A percentile compares a stretch with the other conserved stretches of the same genome.
phyloP scores from a whole-genome alignment of 2,797 vertebrate genomes.

The Antennarius maculatus region DNA sequence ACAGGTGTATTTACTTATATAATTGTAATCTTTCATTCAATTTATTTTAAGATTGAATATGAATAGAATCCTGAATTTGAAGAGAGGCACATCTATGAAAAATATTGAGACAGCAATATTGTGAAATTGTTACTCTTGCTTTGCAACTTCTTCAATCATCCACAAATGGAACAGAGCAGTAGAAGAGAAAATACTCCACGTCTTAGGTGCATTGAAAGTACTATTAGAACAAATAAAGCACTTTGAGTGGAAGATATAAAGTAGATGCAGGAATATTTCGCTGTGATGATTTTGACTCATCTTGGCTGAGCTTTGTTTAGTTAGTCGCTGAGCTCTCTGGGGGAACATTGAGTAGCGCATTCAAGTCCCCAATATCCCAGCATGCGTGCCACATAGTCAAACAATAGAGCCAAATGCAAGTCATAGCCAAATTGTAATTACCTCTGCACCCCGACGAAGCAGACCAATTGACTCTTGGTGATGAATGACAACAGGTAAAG shows the following conservation, averaged over 20 bases:
- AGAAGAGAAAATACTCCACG: constrained; percentile 57
- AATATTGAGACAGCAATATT: constrained; percentile 76
- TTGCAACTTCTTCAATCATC: constrained; percentile 66
- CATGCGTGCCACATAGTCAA: constrained; percentile 48
- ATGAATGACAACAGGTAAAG: constrained; percentile 78
- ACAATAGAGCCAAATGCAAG: constrained; percentile 71
- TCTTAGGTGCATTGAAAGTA: constrained; percentile 51
- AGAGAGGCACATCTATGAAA: constrained; percentile 73
- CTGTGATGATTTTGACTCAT: constrained; percentile 53
- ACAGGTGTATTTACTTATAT: constrained; percentile 85
- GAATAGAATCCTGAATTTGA: constrained; percentile 78
- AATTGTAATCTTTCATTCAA: constrained; percentile 81
- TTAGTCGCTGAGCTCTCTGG: constrained; percentile 57
- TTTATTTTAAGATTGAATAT: constrained; percentile 84
- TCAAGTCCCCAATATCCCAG: constrained; percentile 63
- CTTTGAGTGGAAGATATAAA: constrained; percentile 55
- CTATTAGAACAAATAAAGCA: constrained; percentile 50
- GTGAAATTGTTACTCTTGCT: constrained; percentile 68
- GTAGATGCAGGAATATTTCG: constrained; percentile 41
- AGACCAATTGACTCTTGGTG: constrained; percentile 74
- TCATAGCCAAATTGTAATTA: constrained; percentile 79
- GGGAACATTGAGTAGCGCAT: constrained; percentile 62
- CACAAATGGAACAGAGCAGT: constrained; percentile 50
- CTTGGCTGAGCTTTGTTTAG: constrained; percentile 69
- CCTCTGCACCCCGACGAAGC: constrained; percentile 71